phyloP scores from a whole-genome alignment of 2,797 vertebrate genomes.

The Phataginus tetradactyla region DNA sequence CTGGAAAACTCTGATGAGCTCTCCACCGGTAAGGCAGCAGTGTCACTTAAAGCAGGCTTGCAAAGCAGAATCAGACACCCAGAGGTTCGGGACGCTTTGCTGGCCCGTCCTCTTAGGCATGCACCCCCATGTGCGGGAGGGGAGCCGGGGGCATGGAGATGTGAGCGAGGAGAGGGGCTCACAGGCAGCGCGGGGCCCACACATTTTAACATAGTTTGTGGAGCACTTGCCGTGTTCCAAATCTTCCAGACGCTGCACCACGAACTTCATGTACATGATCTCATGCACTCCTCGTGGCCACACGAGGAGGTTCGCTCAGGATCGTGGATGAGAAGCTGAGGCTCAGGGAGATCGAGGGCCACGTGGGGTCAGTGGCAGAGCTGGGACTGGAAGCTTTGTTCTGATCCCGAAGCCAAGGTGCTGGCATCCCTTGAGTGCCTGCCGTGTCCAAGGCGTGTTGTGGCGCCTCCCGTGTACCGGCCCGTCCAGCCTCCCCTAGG shows the following conservation, averaged over 20 bases:
- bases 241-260: rapidly evolving
- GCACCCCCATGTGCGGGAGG: rapidly evolving
- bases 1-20: background rate
- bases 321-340: background rate
- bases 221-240: too few relatives aligned
- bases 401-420: background rate
- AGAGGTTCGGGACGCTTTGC: background rate
- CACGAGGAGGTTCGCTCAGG: background rate
- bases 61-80: background rate
- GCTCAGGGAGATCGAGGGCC: background rate
- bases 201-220: background rate
- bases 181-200: too few relatives aligned
- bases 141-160: background rate
- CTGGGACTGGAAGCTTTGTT: background rate
- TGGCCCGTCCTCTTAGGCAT: background rate
- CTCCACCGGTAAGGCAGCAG: too few relatives aligned
- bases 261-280: rapidly evolving
- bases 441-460: background rate
- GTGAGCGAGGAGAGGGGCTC: background rate
- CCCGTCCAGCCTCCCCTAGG: background rate
- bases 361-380: background rate
- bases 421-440: background rate
- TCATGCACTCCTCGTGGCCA: background rate
- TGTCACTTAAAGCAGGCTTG: background rate
- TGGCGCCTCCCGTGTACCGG: background rate